Evolutionary conservation across 2,797 vertebrate species (phyloP).

Genomic region (Falco cherrug): DNA sequence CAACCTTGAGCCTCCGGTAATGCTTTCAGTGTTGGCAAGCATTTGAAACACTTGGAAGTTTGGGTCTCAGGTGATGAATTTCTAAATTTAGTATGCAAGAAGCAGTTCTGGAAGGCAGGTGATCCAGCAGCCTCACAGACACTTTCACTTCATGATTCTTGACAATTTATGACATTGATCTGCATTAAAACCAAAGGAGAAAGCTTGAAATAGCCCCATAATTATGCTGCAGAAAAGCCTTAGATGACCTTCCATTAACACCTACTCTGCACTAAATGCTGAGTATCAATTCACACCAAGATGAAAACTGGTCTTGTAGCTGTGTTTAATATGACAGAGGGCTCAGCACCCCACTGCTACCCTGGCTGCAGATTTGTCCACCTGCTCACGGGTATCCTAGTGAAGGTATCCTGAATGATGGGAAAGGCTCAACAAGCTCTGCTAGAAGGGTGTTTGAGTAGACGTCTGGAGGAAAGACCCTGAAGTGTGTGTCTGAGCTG

Average conservation of each 20-base stretch:
- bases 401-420: background rate
- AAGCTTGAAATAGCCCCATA: conserved; percentile 49
- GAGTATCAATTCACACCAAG: background rate
- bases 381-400: background rate
- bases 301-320: background rate
- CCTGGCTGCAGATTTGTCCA: background rate
- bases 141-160: conserved; percentile 18
- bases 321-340: background rate
- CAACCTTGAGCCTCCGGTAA: background rate
- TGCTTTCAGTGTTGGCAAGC: background rate
- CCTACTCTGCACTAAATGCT: background rate
- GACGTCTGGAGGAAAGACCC: background rate
- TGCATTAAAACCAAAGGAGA: conserved; percentile 48
- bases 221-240: conserved; percentile 32
- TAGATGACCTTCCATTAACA: conserved; percentile 59
- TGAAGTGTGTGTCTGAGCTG: background rate
- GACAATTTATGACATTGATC: conserved; percentile 20
- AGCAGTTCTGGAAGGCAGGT: background rate
- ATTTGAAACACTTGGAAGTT: background rate
- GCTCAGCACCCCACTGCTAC: background rate
- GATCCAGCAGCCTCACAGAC: background rate
- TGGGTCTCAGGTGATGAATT: background rate
- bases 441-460: background rate
- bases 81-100: conserved; percentile 4
- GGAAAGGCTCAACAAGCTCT: background rate